Percentiles rank a stretch among this genome's conserved stretches.
Evolutionary conservation across 2,797 vertebrate species (phyloP).

Genomic region (Myoxocephalus aenaeus): DNA sequence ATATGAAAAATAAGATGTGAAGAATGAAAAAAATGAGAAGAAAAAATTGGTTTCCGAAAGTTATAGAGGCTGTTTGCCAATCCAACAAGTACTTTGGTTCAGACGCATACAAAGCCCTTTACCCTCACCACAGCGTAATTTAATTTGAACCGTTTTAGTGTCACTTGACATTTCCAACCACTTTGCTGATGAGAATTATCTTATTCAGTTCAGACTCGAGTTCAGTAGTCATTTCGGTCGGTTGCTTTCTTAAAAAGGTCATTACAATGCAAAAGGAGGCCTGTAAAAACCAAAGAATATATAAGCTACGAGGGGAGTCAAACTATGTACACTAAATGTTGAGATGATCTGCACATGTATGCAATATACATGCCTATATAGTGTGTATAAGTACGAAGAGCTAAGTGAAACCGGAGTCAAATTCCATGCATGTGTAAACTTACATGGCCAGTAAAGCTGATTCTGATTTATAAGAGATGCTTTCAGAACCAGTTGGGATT

Average conservation of each 20-base stretch:
- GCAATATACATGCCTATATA: too few species aligned
- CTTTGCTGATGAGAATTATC: not conserved
- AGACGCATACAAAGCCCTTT: not conserved
- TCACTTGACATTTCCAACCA: not conserved
- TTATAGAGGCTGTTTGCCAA: not conserved
- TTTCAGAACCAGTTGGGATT: conserved; percentile 1
- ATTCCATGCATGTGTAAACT: too few species aligned
- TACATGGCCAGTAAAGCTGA: too few species aligned
- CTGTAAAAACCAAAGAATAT: not conserved
- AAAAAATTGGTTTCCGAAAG: not conserved
- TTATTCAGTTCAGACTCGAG: not conserved
- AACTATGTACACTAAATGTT: not conserved
- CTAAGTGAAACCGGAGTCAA: too few species aligned
- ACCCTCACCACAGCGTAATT: not conserved
- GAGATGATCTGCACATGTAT: not conserved
- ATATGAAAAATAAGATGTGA: not conserved
- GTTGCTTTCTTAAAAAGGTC: not conserved
- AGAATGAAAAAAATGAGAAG: not conserved
- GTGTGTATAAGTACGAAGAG: too few species aligned
- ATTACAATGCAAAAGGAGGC: not conserved
- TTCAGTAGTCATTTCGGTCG: not conserved
- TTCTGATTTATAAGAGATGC: not conserved
- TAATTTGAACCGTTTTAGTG: not conserved
- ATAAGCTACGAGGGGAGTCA: not conserved
- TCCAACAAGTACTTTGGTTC: not conserved